Evolutionary conservation across 2,888 invertebrate species (phyloP).

Genomic region (Eupithecia vulgata): DNA sequence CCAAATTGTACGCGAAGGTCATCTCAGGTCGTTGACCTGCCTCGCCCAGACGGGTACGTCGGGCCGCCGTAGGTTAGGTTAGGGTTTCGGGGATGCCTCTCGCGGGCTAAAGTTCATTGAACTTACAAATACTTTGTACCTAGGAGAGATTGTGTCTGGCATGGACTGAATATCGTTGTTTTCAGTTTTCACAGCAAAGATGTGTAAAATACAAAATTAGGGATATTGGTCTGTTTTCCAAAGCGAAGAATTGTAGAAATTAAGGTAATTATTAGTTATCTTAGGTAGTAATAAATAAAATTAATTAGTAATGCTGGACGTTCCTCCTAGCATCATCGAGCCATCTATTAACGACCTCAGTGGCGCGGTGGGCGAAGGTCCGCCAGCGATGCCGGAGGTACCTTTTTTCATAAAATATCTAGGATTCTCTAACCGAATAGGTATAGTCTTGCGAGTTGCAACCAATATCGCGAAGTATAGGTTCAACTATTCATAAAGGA

Average conservation of each 20-base stretch:
- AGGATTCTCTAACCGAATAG: neutral
- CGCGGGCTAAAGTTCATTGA: neutral
- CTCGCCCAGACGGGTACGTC: conserved; percentile 14
- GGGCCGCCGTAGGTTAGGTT: conserved; percentile 22
- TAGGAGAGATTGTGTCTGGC: neutral
- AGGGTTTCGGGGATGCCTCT: conserved; percentile 17
- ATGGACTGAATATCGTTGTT: neutral
- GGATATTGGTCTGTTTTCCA: too few species aligned
- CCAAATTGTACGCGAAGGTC: conserved; percentile 19
- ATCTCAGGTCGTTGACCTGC: conserved; percentile 19
- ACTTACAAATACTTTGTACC: neutral
- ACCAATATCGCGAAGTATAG: neutral
- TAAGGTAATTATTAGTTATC: too few species aligned
- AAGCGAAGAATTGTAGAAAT: neutral
- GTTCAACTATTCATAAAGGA: neutral
- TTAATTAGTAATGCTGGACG: neutral
- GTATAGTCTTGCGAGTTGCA: neutral
- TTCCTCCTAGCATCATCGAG: neutral
- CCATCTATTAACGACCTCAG: too few species aligned
- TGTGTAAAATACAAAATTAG: too few species aligned
- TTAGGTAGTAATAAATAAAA: too few species aligned
- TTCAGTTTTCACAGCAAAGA: neutral
- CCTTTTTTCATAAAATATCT: neutral
- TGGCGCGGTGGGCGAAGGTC: too few species aligned
- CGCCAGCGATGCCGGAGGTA: too few species aligned